These are phyloP conservation scores for Asarcornis scutulata DNA, from an alignment of 2,113 vertebrate genomes.

Conservation along the genomic window DNA sequence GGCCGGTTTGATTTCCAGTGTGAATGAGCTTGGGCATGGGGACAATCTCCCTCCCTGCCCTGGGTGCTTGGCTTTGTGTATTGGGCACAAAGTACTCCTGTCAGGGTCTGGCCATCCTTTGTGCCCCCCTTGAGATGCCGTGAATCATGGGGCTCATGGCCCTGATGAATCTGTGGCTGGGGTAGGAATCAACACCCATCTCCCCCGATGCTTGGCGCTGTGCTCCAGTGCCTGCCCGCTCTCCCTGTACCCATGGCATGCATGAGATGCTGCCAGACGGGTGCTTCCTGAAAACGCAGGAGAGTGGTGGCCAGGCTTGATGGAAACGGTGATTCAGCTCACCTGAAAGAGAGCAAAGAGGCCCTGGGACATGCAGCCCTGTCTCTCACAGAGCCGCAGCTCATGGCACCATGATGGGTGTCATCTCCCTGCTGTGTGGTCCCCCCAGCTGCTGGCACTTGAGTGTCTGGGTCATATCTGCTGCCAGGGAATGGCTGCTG, in stretches of 20 bases:
- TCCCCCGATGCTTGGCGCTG: not conserved
- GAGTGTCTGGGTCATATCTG: not conserved
- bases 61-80: fast-evolving
- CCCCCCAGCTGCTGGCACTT: fast-evolving
- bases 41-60: not conserved
- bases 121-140: not conserved
- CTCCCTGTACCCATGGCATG: no score
- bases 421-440: not conserved
- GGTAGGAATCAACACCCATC: not conserved
- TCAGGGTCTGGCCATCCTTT: not conserved
- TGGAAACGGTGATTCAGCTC: not conserved
- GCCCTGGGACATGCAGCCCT: not conserved
- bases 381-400: not conserved
- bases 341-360: not conserved
- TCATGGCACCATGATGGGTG: fast-evolving
- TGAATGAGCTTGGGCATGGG: not conserved
- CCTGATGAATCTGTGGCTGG: fast-evolving
- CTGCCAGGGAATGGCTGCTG: not conserved
- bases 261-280: not conserved
- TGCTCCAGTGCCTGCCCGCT: not conserved
- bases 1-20: not conserved
- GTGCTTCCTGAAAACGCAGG: not conserved
- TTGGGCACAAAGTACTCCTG: not conserved
- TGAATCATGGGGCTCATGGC: not conserved
- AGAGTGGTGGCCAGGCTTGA: fast-evolving